Evolutionary conservation across 1,140 invertebrate genomes (phyloP).

Genomic region (Sarcophaga bullata): DNA sequence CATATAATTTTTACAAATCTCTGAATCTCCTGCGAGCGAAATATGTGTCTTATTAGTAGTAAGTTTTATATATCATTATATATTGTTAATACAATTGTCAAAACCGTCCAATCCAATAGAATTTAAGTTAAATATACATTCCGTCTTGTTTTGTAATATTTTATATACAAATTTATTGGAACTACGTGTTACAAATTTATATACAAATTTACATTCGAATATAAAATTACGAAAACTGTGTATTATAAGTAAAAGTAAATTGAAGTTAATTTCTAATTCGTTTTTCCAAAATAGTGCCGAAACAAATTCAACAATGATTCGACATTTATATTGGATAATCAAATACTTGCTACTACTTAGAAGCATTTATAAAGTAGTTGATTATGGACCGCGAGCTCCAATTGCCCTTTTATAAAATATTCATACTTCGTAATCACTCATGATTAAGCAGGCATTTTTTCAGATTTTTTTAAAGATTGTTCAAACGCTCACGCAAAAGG

Average conservation of each 20-base stretch:
- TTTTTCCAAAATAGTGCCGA: too few relatives aligned
- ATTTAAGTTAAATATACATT: not conserved
- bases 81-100: not conserved
- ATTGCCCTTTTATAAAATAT: too few relatives aligned
- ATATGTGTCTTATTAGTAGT: slow-evolving; percentile 29
- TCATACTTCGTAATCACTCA: too few relatives aligned
- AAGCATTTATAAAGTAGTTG: too few relatives aligned
- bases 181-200: slow-evolving; percentile 5
- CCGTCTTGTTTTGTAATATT: not conserved
- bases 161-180: not conserved
- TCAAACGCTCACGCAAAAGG: too few relatives aligned
- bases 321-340: too few relatives aligned
- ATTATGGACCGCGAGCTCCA: too few relatives aligned
- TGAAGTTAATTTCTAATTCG: too few relatives aligned
- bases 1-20: not conserved
- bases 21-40: slow-evolving; percentile 4
- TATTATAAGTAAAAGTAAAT: not conserved
- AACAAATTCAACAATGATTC: too few relatives aligned
- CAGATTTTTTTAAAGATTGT: too few relatives aligned
- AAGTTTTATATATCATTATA: slow-evolving; percentile 23
- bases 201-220: not conserved
- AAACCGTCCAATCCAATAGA: slow-evolving; percentile 17
- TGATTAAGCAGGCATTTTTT: too few relatives aligned
- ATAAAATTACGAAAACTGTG: slow-evolving; percentile 6
- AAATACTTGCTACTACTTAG: too few relatives aligned